Conservation (phyloP, 2,113 vertebrate species). For the Dasyornis broadbenti region DNA sequence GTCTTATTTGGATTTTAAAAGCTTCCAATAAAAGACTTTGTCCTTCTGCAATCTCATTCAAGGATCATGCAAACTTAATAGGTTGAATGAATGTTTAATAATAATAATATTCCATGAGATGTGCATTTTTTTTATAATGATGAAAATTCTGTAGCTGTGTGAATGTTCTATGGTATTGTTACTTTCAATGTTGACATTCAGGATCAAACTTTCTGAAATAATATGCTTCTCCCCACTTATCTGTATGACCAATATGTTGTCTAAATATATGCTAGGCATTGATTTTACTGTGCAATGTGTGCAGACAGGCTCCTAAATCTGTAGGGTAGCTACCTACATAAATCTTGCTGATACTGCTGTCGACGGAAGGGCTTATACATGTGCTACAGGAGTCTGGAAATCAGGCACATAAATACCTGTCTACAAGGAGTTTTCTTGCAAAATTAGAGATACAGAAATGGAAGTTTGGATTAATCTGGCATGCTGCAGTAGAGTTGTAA, state of each 20-base stretch:
- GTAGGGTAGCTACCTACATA: neutral
- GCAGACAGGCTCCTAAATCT: conserved; percentile 8
- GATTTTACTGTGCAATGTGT: neutral
- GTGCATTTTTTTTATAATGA: neutral
- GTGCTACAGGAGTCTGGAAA: conserved; percentile 1
- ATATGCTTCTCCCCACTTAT: neutral
- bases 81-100: neutral
- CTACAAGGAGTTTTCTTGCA: neutral
- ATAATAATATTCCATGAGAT: neutral
- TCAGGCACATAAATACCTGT: neutral
- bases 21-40: neutral
- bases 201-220: neutral
- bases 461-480: neutral
- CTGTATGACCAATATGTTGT: neutral
- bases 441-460: conserved; percentile 3
- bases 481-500: neutral
- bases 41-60: neutral
- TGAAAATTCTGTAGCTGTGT: neutral
- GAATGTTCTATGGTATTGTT: neutral
- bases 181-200: neutral
- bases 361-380: neutral
- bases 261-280: neutral
- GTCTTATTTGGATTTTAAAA: neutral
- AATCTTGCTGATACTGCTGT: conserved; percentile 6
- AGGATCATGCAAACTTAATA: neutral